Evolutionary conservation across 2,113 vertebrate genomes (phyloP), one percentile per base, ranked within the genome.

Genomic region (Leptobrachium leishanense): DNA sequence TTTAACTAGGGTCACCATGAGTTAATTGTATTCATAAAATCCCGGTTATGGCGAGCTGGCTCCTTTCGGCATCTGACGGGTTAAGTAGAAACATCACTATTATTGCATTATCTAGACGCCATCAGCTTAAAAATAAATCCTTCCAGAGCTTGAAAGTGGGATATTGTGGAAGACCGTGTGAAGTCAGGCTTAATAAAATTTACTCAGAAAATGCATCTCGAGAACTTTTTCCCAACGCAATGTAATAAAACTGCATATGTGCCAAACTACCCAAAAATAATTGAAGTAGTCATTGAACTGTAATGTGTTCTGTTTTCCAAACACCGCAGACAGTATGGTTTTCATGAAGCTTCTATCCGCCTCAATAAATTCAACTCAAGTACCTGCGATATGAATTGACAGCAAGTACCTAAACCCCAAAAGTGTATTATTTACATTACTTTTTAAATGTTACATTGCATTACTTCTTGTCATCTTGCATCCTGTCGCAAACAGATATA

Each of bases 341-440:
- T 88, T 90, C 4, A 54, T 79, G 81, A 84, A 85, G 85, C 87
- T 91, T 90, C 87, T 84, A 84, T 85, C 85, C 85, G 83, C 91
- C 90, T 91, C 89, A 84, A 81, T 90, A 88, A 89, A 85, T 88
- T 91, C 88, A 81, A 85, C 84, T 90, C 88, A 88, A 83, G 82
- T 77, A 82, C 69, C 13, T 66, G 75, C 87, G 84, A 87, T 84
- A 88, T 85, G 86, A 91, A 89, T 86, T 92, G 91, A 92, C 89
- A 92, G 87, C 84, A 86, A 88, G 89, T 91, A 92, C 84, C 89
- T 90, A 89, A 93, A 89, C 86, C 84, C 66, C 77, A 88, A 88
- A 93, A 91, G 89, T 88, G 76, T 89, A 91, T 87, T 91, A 92
- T 93, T 94, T 93, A 92, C 88, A 91, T 92, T 91, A 31, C 20